Conservation (phyloP, 1,140 invertebrate genomes). For the Coboldia fuscipes region DNA sequence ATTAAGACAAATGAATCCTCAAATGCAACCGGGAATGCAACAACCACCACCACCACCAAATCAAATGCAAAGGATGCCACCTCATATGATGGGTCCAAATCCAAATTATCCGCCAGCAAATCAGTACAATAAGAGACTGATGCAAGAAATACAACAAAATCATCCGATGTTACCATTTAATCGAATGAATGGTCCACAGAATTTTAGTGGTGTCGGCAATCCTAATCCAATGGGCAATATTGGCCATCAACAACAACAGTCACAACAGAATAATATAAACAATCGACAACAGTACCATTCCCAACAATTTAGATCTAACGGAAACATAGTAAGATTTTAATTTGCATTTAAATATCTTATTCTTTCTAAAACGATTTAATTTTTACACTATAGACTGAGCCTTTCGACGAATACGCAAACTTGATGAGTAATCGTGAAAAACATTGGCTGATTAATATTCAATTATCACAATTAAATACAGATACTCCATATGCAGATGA, state of each 20-base stretch:
- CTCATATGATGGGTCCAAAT: slow-evolving; percentile 9
- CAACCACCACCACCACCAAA: slow-evolving; percentile 12
- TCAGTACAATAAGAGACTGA: slow-evolving; percentile 21
- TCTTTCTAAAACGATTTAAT: neutral
- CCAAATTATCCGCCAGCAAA: neutral
- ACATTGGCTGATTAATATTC: slow-evolving; percentile 84
- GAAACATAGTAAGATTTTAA: slow-evolving; percentile 10
- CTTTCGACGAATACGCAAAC: slow-evolving; percentile 60
- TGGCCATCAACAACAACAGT: slow-evolving; percentile 2
- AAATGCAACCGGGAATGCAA: slow-evolving; percentile 19
- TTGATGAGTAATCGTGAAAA: slow-evolving; percentile 82
- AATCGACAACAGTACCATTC: slow-evolving; percentile 16
- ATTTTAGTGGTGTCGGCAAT: neutral
- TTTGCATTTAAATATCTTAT: slow-evolving; percentile 6
- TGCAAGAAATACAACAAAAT: slow-evolving; percentile 32
- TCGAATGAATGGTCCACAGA: neutral
- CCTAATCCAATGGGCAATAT: slow-evolving; percentile 1
- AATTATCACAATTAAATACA: slow-evolving; percentile 68
- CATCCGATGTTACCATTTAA: slow-evolving; percentile 24
- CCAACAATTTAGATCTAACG: slow-evolving; percentile 13
- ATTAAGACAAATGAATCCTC: slow-evolving; percentile 15
- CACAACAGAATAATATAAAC: slow-evolving; percentile 12
- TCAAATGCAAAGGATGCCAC: slow-evolving; percentile 11
- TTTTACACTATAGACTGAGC: slow-evolving; percentile 5
- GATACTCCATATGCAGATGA: slow-evolving; percentile 70